These are phyloP conservation scores for Penaeus monodon DNA, from an alignment of 2,888 invertebrate species.

Conservation along the genomic window DNA sequence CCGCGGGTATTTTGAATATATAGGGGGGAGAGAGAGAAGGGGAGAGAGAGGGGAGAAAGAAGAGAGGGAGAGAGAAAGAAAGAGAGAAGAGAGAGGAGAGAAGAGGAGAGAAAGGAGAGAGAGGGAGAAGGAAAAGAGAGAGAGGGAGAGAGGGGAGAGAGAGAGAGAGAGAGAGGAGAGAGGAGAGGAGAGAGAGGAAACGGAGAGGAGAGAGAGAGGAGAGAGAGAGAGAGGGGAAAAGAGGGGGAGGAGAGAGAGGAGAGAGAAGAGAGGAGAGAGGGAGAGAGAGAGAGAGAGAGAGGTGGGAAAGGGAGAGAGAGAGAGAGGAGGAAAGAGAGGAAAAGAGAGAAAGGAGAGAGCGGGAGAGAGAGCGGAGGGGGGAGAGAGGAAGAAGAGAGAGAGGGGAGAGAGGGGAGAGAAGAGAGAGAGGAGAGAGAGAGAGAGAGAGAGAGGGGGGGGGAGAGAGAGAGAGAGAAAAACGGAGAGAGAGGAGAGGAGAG, in stretches of 20 bases:
- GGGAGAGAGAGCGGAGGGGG: no score
- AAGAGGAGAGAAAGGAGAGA: not conserved
- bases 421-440: no score
- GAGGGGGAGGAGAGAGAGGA: not conserved
- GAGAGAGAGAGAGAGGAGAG: constrained; percentile 4
- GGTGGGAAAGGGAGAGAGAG: not conserved
- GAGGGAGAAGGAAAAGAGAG: not conserved
- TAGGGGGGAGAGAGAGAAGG: no score
- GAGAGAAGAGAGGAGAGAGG: not conserved
- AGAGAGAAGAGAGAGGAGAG: no score
- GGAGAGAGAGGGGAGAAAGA: no score
- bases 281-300: not conserved
- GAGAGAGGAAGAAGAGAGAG: no score
- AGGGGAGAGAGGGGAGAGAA: no score
- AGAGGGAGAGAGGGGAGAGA: not conserved
- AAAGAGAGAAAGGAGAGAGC: not conserved
- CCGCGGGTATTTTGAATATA: no score
- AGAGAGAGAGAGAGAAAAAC: constrained; percentile 5
- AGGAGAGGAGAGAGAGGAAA: not conserved
- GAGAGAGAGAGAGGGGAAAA: not conserved
- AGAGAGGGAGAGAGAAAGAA: no score
- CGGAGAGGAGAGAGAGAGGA: not conserved
- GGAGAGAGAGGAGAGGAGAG: not conserved
- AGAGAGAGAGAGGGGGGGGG: no score
- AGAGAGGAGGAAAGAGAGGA: not conserved